phyloP scores from a whole-genome alignment of 1,140 invertebrate species.

The Pantala flavescens region DNA sequence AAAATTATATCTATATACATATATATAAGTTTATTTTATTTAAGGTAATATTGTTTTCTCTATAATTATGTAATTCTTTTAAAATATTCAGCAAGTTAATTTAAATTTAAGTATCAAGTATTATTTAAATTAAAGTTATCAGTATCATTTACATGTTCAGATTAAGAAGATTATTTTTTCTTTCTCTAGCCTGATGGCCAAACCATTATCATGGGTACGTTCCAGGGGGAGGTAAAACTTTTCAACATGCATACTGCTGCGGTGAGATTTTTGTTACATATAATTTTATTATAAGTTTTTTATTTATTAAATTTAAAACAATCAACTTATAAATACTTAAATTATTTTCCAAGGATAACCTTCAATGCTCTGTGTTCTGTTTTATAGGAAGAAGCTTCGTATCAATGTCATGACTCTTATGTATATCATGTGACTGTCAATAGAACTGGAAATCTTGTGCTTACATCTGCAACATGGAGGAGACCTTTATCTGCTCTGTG shows the following conservation, averaged over 20 bases:
- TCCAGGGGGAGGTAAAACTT: slow-evolving; percentile 75
- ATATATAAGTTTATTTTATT: too few species aligned
- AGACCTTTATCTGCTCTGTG: slow-evolving; percentile 74
- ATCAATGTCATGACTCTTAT: slow-evolving; percentile 72
- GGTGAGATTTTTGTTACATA: slow-evolving; percentile 28
- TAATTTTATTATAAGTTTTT: too few species aligned
- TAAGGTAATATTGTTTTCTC: too few species aligned
- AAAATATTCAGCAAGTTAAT: too few species aligned
- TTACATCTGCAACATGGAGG: slow-evolving; percentile 79
- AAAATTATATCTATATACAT: too few species aligned
- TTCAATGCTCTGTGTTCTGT: slow-evolving; percentile 15
- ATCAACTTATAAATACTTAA: neutral
- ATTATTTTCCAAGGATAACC: neutral
- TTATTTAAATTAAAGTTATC: too few species aligned
- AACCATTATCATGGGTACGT: slow-evolving; percentile 73
- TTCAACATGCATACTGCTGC: slow-evolving; percentile 71
- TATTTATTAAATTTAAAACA: too few species aligned
- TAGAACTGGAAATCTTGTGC: slow-evolving; percentile 61
- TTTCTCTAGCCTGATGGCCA: slow-evolving; percentile 59
- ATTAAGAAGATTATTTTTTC: neutral
- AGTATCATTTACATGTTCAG: too few species aligned
- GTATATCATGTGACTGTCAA: slow-evolving; percentile 66
- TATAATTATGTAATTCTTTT: too few species aligned
- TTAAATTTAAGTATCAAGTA: too few species aligned
- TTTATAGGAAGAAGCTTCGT: slow-evolving; percentile 56